These are phyloP conservation scores for Rhamnusium bicolor DNA, from an alignment of 2,888 invertebrate species.

Conservation along the genomic window DNA sequence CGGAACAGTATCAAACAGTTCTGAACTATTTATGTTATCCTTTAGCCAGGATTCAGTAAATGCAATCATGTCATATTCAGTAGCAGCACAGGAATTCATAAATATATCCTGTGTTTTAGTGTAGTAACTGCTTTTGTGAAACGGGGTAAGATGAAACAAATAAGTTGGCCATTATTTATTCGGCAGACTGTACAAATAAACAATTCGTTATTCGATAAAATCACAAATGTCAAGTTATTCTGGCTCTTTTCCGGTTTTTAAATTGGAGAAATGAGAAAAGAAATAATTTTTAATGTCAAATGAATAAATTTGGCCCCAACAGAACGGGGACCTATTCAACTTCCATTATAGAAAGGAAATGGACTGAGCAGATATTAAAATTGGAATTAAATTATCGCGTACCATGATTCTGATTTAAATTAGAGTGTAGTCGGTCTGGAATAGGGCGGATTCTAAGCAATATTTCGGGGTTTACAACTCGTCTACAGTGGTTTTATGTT, in stretches of 20 bases:
- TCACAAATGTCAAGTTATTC: slow-evolving; percentile 25
- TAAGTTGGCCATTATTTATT: background rate
- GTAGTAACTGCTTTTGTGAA: background rate
- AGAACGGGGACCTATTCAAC: slow-evolving; percentile 18
- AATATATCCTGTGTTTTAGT: too few relatives aligned
- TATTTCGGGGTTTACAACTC: background rate
- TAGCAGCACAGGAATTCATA: too few relatives aligned
- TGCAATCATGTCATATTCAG: too few relatives aligned
- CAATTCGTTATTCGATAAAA: slow-evolving; percentile 23
- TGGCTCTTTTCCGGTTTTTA: slow-evolving; percentile 22
- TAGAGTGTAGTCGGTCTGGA: slow-evolving; percentile 14
- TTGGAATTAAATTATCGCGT: slow-evolving; percentile 52
- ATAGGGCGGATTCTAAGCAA: background rate
- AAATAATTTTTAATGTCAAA: slow-evolving; percentile 41
- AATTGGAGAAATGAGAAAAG: slow-evolving; percentile 13
- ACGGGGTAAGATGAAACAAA: background rate
- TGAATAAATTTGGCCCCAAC: slow-evolving; percentile 35
- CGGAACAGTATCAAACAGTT: too few relatives aligned
- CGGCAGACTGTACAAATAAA: slow-evolving; percentile 27
- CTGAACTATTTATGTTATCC: too few relatives aligned
- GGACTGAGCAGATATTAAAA: slow-evolving; percentile 54
- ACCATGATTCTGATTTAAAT: slow-evolving; percentile 37
- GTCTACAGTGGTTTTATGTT: background rate
- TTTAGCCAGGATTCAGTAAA: too few relatives aligned
- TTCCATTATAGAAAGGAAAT: slow-evolving; percentile 55